phyloP scores from a whole-genome alignment of 2,113 vertebrate species.

The Ploceus nigricollis region DNA sequence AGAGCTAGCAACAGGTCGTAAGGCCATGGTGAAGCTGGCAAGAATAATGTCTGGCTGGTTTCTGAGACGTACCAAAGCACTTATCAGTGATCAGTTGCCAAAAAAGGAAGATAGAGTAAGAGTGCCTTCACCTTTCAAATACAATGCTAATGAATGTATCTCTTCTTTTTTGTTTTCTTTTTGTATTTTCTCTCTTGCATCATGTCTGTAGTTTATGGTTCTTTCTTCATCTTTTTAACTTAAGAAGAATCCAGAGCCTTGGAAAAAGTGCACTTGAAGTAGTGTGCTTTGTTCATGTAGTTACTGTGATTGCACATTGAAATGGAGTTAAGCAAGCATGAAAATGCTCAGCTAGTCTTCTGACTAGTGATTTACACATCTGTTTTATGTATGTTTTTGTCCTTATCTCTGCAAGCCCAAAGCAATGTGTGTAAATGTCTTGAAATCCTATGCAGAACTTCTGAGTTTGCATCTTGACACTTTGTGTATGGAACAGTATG shows the following conservation, averaged over 20 bases:
- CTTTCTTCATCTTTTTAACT: neutral
- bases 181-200: neutral
- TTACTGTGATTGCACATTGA: neutral
- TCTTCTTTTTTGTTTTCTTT: neutral
- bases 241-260: neutral
- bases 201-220: neutral
- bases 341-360: neutral
- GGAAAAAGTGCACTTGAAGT: neutral
- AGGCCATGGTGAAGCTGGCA: slow-evolving; percentile 79
- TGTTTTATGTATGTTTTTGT: neutral
- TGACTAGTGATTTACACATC: neutral
- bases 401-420: neutral
- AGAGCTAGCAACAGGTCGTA: slow-evolving; percentile 86
- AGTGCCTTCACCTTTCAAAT: neutral
- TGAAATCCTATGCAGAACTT: neutral
- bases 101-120: slow-evolving; percentile 92
- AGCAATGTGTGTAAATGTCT: neutral
- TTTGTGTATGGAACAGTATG: neutral
- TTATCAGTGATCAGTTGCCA: slow-evolving; percentile 88
- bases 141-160: neutral
- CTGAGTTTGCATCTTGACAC: neutral
- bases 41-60: slow-evolving; percentile 82
- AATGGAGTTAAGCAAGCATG: slow-evolving; percentile 15
- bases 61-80: slow-evolving; percentile 87
- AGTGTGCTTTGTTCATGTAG: neutral